phyloP scores from a whole-genome alignment of 2,113 vertebrate genomes.

The Trochalopteron elliotii region DNA sequence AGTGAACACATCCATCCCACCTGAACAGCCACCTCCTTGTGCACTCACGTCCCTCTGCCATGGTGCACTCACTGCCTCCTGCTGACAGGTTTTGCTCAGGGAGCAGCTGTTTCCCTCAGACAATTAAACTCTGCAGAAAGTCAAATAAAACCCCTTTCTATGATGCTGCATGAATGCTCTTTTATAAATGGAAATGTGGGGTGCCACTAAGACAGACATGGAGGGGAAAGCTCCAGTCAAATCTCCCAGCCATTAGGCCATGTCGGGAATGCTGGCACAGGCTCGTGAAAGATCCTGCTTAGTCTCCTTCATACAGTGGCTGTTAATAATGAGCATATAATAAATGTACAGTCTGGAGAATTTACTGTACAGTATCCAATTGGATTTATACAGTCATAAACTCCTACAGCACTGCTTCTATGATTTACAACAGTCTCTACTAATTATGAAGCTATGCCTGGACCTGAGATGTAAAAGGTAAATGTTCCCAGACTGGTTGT shows the following conservation, averaged over 20 bases:
- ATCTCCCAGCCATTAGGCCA: constrained; percentile 55
- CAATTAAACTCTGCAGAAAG: constrained; percentile 32
- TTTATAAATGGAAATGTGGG: constrained; percentile 41
- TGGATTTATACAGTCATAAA: constrained; percentile 74
- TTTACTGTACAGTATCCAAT: constrained; percentile 65
- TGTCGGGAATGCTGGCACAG: constrained; percentile 42
- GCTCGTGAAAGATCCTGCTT: constrained; percentile 43
- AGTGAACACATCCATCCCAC: neutral
- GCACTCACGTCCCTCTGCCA: neutral
- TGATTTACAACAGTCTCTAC: constrained; percentile 63
- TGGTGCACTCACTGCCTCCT: neutral
- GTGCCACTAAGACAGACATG: constrained; percentile 39
- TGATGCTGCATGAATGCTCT: constrained; percentile 38
- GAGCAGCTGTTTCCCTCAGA: constrained; percentile 14
- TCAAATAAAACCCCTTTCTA: constrained; percentile 33
- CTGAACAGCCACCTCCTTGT: neutral
- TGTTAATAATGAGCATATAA: constrained; percentile 70
- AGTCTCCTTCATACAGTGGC: constrained; percentile 32
- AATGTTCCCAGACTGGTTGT: constrained; percentile 16
- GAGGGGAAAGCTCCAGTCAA: constrained; percentile 20
- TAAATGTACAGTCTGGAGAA: constrained; percentile 69
- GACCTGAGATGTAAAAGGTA: constrained; percentile 37
- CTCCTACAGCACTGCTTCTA: constrained; percentile 57
- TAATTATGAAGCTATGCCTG: constrained; percentile 59
- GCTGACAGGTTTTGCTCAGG: neutral